Conservation (phyloP, 2,113 vertebrate species). For the Oreotrochilus melanogaster region DNA sequence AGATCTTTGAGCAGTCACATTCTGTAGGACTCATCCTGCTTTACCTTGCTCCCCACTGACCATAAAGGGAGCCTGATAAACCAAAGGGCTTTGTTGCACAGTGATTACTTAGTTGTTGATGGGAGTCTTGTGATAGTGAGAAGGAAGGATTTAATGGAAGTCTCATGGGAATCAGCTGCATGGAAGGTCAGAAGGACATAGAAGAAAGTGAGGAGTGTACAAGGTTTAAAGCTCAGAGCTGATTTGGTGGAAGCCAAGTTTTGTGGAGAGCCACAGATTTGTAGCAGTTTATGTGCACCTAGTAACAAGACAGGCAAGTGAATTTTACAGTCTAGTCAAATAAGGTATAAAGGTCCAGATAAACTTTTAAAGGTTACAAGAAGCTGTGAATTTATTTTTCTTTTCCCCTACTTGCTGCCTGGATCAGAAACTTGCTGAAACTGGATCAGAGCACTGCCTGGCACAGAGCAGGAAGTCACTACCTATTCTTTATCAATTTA, state of each 20-base stretch:
- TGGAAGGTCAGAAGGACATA: background rate
- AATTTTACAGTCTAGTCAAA: background rate
- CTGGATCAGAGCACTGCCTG: background rate
- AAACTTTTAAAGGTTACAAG: background rate
- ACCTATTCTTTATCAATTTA: background rate
- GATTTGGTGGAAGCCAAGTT: background rate
- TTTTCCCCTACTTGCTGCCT: background rate
- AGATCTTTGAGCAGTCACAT: background rate
- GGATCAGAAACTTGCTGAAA: no score
- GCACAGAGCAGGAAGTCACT: background rate
- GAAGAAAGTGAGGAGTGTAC: background rate
- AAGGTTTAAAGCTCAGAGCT: background rate
- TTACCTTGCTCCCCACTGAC: background rate
- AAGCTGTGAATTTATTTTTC: background rate
- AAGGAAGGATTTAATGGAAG: background rate
- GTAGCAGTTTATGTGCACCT: background rate
- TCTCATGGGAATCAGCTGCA: background rate
- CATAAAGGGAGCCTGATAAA: background rate
- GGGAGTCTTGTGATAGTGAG: background rate
- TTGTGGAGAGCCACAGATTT: background rate
- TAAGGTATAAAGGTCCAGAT: background rate
- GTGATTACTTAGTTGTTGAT: background rate
- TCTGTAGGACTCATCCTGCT: background rate
- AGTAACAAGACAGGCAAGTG: background rate
- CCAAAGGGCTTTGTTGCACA: background rate